These are phyloP conservation scores for Trigoniulus corallinus DNA, from an alignment of 1,140 invertebrate species.

Conservation along the genomic window DNA sequence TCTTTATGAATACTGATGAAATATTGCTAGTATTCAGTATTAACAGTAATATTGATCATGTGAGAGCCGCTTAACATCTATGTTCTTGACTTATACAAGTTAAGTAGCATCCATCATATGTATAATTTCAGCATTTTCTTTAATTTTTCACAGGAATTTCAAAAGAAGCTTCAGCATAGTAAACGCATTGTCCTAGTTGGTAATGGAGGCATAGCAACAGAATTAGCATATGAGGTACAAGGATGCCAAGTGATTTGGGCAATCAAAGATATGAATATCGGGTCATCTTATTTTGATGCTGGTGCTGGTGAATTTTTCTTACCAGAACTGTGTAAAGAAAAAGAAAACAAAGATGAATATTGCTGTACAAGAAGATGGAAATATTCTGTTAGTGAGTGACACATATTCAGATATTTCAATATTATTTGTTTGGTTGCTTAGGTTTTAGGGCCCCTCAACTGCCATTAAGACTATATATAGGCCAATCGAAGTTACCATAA, in stretches of 20 bases:
- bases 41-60: no score
- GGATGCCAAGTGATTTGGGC: constrained; percentile 80
- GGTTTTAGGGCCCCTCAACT: no score
- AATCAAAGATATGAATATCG: constrained; percentile 81
- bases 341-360: constrained; percentile 2
- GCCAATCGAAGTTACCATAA: no score
- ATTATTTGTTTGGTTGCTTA: not conserved
- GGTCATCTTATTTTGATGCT: constrained; percentile 82
- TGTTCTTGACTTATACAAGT: not conserved
- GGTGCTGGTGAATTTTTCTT: constrained; percentile 91
- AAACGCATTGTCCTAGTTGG: constrained; percentile 67
- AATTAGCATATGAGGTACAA: constrained; percentile 74
- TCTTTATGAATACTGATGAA: no score
- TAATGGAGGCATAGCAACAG: constrained; percentile 95
- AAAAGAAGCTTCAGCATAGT: constrained; percentile 44
- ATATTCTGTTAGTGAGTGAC: not conserved
- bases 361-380: not conserved
- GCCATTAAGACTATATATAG: no score
- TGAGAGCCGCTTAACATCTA: no score
- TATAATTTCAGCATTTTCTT: no score
- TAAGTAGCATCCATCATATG: not conserved
- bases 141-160: constrained; percentile 38
- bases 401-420: not conserved
- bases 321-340: constrained; percentile 24
- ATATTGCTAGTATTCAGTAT: no score